Conservation (phyloP, 2,797 vertebrate species). For the Coregonus ussuriensis region DNA sequence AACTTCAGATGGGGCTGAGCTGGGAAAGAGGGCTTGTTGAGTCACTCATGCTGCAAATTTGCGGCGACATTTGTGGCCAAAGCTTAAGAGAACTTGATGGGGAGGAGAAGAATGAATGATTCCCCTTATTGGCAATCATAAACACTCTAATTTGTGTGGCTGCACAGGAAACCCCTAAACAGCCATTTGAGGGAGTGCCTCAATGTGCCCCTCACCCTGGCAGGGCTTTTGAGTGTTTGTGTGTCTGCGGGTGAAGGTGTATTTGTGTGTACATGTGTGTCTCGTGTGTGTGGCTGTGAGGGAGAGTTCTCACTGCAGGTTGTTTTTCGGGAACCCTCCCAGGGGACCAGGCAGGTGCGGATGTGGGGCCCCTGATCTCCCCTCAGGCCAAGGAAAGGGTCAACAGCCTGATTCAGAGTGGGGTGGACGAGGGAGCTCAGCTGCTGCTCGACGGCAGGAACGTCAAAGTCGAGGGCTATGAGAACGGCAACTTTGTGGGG, state of each 20-base stretch:
- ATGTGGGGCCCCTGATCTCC: conserved; percentile 92
- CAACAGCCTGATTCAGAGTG: conserved; percentile 87
- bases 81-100: conserved; percentile 60
- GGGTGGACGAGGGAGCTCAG: conserved; percentile 87
- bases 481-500: conserved; percentile 95
- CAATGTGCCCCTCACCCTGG: conserved; percentile 47
- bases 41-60: conserved; percentile 74
- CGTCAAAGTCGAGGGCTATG: conserved; percentile 91
- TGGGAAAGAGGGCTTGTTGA: conserved; percentile 65
- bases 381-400: conserved; percentile 88
- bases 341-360: conserved; percentile 95
- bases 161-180: conserved; percentile 63
- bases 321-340: conserved; percentile 56
- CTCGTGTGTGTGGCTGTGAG: background rate
- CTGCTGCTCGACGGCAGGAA: conserved; percentile 89
- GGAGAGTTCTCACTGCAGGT: conserved; percentile 42
- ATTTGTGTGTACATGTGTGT: conserved; percentile 11
- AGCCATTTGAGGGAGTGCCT: conserved; percentile 62
- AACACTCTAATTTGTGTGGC: conserved; percentile 50
- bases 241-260: conserved; percentile 39
- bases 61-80: conserved; percentile 67
- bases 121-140: conserved; percentile 41
- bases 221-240: conserved; percentile 27
- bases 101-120: conserved; percentile 47
- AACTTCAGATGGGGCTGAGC: conserved; percentile 63